A percentile compares a stretch with the other conserved stretches of the same genome.
These are phyloP conservation scores for Orestias chungarensis DNA, from an alignment of 2,797 vertebrate species.

Conservation along the genomic window DNA sequence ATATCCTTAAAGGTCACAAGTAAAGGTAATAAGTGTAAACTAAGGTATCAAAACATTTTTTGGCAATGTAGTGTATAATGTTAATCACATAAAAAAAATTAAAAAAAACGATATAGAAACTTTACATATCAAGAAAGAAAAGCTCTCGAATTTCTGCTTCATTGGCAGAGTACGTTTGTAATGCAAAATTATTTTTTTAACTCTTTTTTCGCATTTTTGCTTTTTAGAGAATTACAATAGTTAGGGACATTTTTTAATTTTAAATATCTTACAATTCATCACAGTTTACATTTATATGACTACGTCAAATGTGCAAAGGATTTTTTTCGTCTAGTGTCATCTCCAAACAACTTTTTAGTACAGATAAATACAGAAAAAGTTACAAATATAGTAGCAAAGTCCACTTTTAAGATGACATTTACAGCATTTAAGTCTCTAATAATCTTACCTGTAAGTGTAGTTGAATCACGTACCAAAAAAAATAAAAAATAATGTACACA, in stretches of 20 bases:
- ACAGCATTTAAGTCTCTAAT: conserved; percentile 1
- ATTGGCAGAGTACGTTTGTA: not conserved
- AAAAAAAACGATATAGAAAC: not conserved
- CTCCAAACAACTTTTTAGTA: not conserved
- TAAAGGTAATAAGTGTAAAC: too few relatives aligned
- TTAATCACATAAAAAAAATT: not conserved
- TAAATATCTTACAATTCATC: not conserved
- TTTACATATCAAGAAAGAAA: not conserved
- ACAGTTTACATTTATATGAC: not conserved
- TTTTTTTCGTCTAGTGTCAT: not conserved
- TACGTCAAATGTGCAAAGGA: not conserved
- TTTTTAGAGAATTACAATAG: not conserved
- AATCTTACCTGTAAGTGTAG: conserved; percentile 54
- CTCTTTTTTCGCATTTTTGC: too few relatives aligned
- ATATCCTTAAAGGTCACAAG: not conserved
- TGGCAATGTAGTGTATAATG: not conserved
- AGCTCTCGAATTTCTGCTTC: not conserved
- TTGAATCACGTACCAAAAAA: not conserved
- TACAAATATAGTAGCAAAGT: not conserved
- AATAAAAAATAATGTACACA: too few relatives aligned
- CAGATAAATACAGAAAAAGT: not conserved
- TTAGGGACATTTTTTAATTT: accelerated
- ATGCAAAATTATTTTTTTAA: not conserved
- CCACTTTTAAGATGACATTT: not conserved
- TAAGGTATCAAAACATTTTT: not conserved